Base-by-base conservation (phyloP, 2,797 vertebrate species). In the Chlorospingus flavigularis region DNA sequence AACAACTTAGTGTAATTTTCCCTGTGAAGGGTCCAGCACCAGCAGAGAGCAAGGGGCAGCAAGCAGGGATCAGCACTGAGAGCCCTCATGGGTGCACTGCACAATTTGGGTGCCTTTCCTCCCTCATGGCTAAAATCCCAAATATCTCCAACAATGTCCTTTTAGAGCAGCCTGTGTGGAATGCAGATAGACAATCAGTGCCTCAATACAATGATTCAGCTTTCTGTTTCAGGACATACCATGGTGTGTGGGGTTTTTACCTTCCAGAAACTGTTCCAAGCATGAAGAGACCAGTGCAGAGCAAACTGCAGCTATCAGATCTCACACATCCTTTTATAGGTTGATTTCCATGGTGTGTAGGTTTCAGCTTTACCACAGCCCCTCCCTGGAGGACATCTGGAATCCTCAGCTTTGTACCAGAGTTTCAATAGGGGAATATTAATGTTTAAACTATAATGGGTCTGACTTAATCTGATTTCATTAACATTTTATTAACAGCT, bases 401-500 rank as follows among this genome's bases (percentile, higher is more conserved):
- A 81, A 94, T 75, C 83, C 84, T 72, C 60, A 91, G 54, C 72
- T 90, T 78, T 79, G n/a, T 39, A 77, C 55, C 43, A 33, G 23
- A 82, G 83, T 83, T 92, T 73, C 86, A 67, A 42, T 37, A 71
- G 47, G 65, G 62, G 20, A 94, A 86, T 89, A 90, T 87, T 82
- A 94, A 88, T 90, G 91, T 87, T 96, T 93, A 92, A 85, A 94
- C 35, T 74, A 47, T 60, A 87, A 91, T 57, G 45, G 68, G 53
- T 39, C 68, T 89, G 81, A 93, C 84, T 82, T 82, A 89, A 94
- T 76, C 84, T 78, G 87, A 77, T 90, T 89, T 91, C 82, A 92
- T 94, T 91, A 95, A 92, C 79, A 83, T 91, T 92, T 95, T 94
- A 89, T 95, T 92, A 94, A 88, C 72, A 76, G 61, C 68, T 83